phyloP scores from a whole-genome alignment of 2,113 vertebrate genomes.

The Grammomys dolichurus region DNA sequence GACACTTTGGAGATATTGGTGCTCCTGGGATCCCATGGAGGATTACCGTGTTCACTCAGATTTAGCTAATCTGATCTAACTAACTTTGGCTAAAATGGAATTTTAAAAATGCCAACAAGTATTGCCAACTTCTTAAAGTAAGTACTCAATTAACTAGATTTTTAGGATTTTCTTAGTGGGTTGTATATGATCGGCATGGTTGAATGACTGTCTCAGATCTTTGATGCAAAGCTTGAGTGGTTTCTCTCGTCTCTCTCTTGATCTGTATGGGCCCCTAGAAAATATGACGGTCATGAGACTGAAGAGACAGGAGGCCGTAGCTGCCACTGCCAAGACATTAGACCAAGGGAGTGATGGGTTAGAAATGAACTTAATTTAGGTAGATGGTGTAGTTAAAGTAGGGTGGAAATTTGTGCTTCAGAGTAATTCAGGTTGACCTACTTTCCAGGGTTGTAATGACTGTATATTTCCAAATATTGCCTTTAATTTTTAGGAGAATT shows the following conservation, averaged over 20 bases:
- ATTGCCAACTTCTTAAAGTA: neutral
- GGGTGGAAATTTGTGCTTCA: neutral
- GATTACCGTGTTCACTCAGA: neutral
- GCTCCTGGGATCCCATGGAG: neutral
- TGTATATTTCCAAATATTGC: neutral
- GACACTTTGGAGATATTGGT: neutral
- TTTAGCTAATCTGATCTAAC: neutral
- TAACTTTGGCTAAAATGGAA: neutral
- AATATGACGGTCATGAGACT: neutral
- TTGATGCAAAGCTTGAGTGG: neutral
- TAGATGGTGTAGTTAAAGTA: accelerated
- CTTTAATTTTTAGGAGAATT: constrained; percentile 82
- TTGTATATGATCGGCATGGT: neutral
- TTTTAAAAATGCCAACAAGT: neutral
- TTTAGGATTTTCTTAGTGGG: constrained; percentile 25
- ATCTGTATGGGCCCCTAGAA: neutral
- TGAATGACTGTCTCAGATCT: neutral
- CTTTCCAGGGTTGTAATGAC: neutral
- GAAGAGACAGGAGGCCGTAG: neutral
- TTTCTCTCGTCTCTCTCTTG: neutral
- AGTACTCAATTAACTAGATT: neutral
- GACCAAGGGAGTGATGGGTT: neutral
- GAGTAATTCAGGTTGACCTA: neutral
- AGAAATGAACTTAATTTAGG: neutral
- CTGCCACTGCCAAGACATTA: neutral